These are phyloP conservation scores for Gambelia wislizenii DNA, from an alignment of 2,797 vertebrate genomes.

Conservation along the genomic window DNA sequence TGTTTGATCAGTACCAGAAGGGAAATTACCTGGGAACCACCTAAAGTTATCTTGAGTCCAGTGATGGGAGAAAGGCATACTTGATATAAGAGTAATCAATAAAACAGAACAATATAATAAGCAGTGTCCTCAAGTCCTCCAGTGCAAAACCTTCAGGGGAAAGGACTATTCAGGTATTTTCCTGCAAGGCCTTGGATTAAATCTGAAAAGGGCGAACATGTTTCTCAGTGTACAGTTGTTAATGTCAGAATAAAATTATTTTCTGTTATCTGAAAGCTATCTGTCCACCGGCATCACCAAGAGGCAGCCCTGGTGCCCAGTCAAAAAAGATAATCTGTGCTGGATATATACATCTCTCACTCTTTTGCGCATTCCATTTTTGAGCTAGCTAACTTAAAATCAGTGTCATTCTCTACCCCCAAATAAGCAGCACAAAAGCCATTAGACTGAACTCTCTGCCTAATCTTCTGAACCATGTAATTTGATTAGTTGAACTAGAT, in stretches of 20 bases:
- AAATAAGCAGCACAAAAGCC: neutral
- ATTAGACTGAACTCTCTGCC: neutral
- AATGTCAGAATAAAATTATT: neutral
- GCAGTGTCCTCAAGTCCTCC: neutral
- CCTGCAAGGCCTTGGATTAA: neutral
- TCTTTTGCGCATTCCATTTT: neutral
- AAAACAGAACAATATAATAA: neutral
- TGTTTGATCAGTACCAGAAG: too few species aligned
- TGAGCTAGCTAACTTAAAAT: neutral
- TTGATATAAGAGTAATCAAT: too few species aligned
- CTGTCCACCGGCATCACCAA: too few species aligned
- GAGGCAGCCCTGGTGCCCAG: neutral
- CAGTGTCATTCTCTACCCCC: too few species aligned
- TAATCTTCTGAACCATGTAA: neutral
- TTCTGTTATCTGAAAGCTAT: neutral
- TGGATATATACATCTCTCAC: neutral
- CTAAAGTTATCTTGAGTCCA: too few species aligned
- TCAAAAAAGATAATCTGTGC: neutral
- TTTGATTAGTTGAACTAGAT: constrained; percentile 9
- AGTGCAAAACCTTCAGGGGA: neutral
- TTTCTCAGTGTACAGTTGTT: neutral
- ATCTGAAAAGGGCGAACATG: neutral
- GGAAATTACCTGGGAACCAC: too few species aligned
- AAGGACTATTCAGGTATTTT: neutral
- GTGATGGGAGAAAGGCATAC: too few species aligned